Base-by-base conservation (phyloP, 2,797 vertebrate species). In the Anas flavirostris region DNA sequence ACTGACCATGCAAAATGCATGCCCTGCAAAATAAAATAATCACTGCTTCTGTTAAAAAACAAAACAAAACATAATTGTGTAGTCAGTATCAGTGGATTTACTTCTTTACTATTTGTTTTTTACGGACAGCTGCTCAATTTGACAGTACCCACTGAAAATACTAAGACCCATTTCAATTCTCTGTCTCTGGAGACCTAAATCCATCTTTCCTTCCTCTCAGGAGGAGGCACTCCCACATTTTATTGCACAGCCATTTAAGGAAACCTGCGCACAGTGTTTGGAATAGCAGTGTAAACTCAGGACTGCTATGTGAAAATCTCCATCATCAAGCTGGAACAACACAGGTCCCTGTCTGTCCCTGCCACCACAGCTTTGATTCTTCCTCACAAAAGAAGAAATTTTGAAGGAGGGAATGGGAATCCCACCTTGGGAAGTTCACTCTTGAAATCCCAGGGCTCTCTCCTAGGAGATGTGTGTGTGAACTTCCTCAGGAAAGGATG, bases 401-500 rank as follows among this genome's bases (percentile, higher is more conserved):
- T 18, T 56, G 60, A 88, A 69, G 66, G 67, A 93, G 16, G 35
- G 60, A 90, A 81, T 31, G 25, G 74, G 37, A 92, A 46, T 46
- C 5, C 26, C 53, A 43, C 37, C 37, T 78, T 67, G 90, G 78
- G 70, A 96, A 91, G 64, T 23, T 82, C 48, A 69, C 77, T 88
- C 8, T 76, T 93, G 73, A 93, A 90, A 86, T 39, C 48, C 63
- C 75, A 88, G 50, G 82, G 85, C 41, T 39, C 86, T 67, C 59
- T 81, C 91, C 85, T 80, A 78, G 50, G 62, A 92, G 87, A 92
- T 9, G 4, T 0, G 0, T 43, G 53, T 35, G 9, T 10, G 12
- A 82, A 91, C 56, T 94, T 95, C 93, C 88, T 77, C 86, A 80
- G 88, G 91, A 91, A 94, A 90, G 80, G 58, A 90, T 13, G 50